phyloP scores from a whole-genome alignment of 2,797 vertebrate species.

The Mus minutoides region DNA sequence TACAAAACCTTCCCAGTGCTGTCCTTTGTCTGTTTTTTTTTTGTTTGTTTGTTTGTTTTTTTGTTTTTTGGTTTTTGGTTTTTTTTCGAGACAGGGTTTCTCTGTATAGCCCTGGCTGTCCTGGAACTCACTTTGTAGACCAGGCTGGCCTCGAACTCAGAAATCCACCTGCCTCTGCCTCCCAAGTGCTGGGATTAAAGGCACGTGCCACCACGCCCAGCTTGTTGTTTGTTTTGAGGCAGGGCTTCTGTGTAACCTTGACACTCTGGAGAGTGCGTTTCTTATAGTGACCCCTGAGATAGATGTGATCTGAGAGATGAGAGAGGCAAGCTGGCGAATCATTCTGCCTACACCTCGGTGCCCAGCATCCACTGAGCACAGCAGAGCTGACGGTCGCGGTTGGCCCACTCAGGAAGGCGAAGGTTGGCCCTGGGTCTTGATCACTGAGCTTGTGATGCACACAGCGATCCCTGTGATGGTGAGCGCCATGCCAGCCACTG shows the following conservation, averaged over 20 bases:
- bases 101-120: too few species aligned
- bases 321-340: neutral
- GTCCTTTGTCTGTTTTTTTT: neutral
- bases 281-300: constrained; percentile 37
- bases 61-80: too few species aligned
- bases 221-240: neutral
- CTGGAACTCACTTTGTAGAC: too few species aligned
- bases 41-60: neutral
- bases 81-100: too few species aligned
- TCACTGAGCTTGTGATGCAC: constrained; percentile 91
- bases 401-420: constrained; percentile 39
- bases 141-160: too few species aligned
- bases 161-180: too few species aligned
- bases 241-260: neutral
- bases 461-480: constrained; percentile 90
- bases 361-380: neutral
- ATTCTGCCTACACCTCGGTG: neutral
- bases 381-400: neutral
- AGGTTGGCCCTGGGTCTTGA: constrained; percentile 22
- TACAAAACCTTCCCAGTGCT: neutral
- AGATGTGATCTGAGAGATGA: constrained; percentile 19
- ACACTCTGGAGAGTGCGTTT: neutral
- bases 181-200: too few species aligned
- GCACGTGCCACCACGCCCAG: too few species aligned
- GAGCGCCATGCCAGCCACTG: constrained; percentile 92